These are phyloP conservation scores for Chaitophorus viminalis DNA, from an alignment of 2,888 invertebrate species.

Conservation along the genomic window DNA sequence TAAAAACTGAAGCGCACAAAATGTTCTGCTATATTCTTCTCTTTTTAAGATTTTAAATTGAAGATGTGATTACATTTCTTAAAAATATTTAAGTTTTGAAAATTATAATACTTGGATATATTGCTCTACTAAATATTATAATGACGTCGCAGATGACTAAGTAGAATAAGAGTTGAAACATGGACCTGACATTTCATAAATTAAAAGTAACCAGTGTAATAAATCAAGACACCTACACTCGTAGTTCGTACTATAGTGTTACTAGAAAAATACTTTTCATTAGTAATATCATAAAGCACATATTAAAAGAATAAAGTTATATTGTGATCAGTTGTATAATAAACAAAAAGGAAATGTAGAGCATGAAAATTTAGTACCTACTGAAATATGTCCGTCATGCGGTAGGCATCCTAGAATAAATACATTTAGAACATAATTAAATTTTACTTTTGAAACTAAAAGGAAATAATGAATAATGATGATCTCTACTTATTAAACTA, in stretches of 20 bases:
- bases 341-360: neutral
- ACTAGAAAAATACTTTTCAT: neutral
- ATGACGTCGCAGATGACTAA: constrained; percentile 2
- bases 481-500: neutral
- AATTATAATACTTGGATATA: neutral
- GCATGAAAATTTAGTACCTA: neutral
- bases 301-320: neutral
- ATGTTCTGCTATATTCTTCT: neutral
- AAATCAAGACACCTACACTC: constrained; percentile 23
- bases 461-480: neutral
- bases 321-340: neutral
- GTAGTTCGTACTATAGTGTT: neutral
- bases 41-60: neutral
- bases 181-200: constrained; percentile 28
- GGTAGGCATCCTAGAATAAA: neutral
- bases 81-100: neutral
- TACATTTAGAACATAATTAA: too few relatives aligned
- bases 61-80: neutral
- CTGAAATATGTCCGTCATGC: neutral
- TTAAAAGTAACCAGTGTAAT: constrained; percentile 22
- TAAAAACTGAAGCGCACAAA: neutral
- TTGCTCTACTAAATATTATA: constrained; percentile 12
- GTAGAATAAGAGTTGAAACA: neutral
- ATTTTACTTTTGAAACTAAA: neutral
- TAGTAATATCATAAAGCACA: neutral